phyloP scores from a whole-genome alignment of 2,797 vertebrate genomes.

The Chaetodon trifasciatus region DNA sequence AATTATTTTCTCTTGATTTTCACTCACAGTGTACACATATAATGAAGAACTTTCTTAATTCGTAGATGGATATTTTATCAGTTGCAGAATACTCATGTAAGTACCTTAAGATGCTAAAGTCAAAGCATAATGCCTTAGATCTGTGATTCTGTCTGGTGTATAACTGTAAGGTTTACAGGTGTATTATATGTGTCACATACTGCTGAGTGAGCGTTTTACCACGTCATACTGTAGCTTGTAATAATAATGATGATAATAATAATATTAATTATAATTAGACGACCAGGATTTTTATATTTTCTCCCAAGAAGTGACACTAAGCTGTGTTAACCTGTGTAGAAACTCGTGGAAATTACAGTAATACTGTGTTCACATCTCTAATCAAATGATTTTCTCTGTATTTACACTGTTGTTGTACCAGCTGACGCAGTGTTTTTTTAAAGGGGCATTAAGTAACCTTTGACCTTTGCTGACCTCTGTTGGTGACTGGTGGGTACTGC shows the following conservation, averaged over 20 bases:
- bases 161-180: conserved; percentile 87
- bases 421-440: neutral
- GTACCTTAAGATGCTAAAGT: conserved; percentile 95
- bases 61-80: conserved; percentile 78
- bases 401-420: neutral
- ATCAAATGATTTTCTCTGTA: neutral
- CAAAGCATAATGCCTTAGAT: conserved; percentile 97
- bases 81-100: conserved; percentile 91
- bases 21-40: conserved; percentile 7
- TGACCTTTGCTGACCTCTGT: conserved; percentile 10
- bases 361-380: neutral
- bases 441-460: conserved; percentile 23
- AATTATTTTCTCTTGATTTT: conserved; percentile 36
- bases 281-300: conserved; percentile 50
- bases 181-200: conserved; percentile 91
- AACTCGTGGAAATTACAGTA: neutral
- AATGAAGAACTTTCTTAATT: conserved; percentile 79
- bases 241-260: too few relatives aligned
- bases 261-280: conserved; percentile 50
- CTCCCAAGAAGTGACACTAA: conserved; percentile 4
- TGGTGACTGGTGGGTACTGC: neutral
- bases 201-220: conserved; percentile 86
- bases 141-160: conserved; percentile 92
- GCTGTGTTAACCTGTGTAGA: neutral
- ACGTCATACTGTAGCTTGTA: conserved; percentile 56